Evolutionary conservation across 2,797 vertebrate genomes (phyloP).

Genomic region (Siniperca scherzeri): DNA sequence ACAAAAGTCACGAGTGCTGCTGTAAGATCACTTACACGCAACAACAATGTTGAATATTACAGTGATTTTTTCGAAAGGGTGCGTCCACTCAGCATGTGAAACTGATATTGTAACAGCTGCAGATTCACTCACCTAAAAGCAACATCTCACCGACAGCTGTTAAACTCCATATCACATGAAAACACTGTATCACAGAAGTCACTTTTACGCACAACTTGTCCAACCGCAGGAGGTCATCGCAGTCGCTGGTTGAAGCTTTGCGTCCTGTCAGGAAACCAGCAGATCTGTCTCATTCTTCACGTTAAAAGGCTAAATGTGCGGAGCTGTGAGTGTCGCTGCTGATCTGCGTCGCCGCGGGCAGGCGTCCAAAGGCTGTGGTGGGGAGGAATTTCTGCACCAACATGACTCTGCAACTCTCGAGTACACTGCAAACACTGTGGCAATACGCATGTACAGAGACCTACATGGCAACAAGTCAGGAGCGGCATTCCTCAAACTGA

Average conservation of each 20-base stretch:
- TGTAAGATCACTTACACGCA: neutral
- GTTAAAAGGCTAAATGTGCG: slow-evolving; percentile 6
- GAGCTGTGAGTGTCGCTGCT: neutral
- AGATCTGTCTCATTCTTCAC: neutral
- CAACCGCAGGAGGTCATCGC: neutral
- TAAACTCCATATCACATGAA: neutral
- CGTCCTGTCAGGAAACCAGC: neutral
- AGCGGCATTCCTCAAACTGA: slow-evolving; percentile 63
- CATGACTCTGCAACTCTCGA: slow-evolving; percentile 83
- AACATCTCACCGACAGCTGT: slow-evolving; percentile 3
- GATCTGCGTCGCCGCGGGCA: slow-evolving; percentile 20
- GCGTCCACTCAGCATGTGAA: slow-evolving; percentile 20
- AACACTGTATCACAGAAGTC: neutral
- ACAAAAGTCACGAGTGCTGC: slow-evolving; percentile 33
- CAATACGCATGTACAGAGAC: slow-evolving; percentile 40
- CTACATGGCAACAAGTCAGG: slow-evolving; percentile 38
- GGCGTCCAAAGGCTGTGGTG: slow-evolving; percentile 29
- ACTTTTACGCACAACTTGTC: slow-evolving; percentile 7
- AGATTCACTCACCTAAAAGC: slow-evolving; percentile 52
- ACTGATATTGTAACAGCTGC: neutral
- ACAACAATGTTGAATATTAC: neutral
- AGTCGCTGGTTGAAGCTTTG: neutral
- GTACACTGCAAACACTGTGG: neutral
- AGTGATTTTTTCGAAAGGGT: slow-evolving; percentile 28
- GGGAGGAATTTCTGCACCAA: slow-evolving; percentile 68